Percentiles rank a stretch among this genome's conserved stretches.
Conservation (phyloP, 2,888 invertebrate genomes). For the Andrena praecox region DNA sequence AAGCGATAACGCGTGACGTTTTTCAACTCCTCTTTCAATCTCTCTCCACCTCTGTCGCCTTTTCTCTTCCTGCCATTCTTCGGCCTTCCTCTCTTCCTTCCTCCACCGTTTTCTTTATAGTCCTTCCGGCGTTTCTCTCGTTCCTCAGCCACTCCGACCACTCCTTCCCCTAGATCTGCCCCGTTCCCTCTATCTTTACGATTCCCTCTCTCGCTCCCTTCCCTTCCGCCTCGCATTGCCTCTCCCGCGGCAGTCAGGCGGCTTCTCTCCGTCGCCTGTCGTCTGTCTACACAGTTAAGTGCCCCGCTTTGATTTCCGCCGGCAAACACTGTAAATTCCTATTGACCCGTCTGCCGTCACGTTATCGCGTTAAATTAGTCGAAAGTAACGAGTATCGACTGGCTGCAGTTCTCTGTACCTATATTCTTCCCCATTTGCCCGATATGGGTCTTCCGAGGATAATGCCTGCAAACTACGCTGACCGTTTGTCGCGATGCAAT, state of each 20-base stretch:
- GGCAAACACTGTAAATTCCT: constrained; percentile 80
- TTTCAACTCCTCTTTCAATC: constrained; percentile 2
- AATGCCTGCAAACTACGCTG: background rate
- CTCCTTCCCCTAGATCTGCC: constrained; percentile 20
- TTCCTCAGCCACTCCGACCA: constrained; percentile 50
- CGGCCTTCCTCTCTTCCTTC: background rate
- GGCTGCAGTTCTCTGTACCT: constrained; percentile 15
- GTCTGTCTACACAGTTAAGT: constrained; percentile 79
- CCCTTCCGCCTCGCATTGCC: constrained; percentile 47
- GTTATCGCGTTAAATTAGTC: constrained; percentile 75
- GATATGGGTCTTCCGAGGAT: constrained; percentile 12
- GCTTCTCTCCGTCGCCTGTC: constrained; percentile 72
- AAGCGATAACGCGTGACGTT: background rate
- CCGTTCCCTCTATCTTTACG: constrained; percentile 36
- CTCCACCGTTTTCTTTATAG: constrained; percentile 18
- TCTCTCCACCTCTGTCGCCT: background rate
- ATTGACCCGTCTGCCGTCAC: constrained; percentile 75
- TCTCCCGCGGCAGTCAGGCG: constrained; percentile 52
- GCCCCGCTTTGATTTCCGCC: constrained; percentile 81
- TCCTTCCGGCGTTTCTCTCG: constrained; percentile 11
- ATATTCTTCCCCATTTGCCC: constrained; percentile 34
- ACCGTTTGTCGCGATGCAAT: background rate
- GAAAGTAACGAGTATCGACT: constrained; percentile 73
- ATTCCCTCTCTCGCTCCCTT: constrained; percentile 42
- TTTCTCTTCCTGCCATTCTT: background rate